Percentiles rank a stretch among this genome's conserved stretches.
These are phyloP conservation scores for Nymphalis c-album DNA, from an alignment of 2,888 invertebrate species.

Conservation along the genomic window DNA sequence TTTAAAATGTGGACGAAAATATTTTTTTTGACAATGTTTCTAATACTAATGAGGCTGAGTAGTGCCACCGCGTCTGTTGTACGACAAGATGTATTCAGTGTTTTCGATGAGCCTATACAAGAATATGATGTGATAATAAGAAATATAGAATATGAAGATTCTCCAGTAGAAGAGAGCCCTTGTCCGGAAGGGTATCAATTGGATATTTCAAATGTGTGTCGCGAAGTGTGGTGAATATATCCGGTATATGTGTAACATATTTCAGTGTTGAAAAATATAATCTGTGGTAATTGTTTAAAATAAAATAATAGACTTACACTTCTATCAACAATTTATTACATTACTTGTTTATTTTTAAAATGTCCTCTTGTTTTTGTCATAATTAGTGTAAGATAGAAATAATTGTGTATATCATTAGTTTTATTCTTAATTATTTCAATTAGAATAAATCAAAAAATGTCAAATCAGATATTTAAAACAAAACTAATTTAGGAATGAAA, in stretches of 20 bases:
- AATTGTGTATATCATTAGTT: no score
- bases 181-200: conserved; percentile 56
- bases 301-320: no score
- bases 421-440: no score
- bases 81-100: conserved; percentile 24
- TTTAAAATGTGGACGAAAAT: conserved; percentile 37
- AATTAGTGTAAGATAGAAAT: no score
- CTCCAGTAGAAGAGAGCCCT: conserved; percentile 46
- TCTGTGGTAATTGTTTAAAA: neutral
- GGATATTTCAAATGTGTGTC: conserved; percentile 57
- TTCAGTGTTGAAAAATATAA: neutral
- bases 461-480: neutral
- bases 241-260: neutral
- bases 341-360: no score
- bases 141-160: conserved; percentile 53
- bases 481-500: neutral
- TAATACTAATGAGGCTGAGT: conserved; percentile 15
- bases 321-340: no score
- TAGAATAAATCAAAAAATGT: neutral
- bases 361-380: no score
- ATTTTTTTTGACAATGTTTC: conserved; percentile 15
- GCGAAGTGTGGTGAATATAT: conserved; percentile 62
- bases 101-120: conserved; percentile 34
- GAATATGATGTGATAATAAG: conserved; percentile 47
- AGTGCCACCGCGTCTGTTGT: conserved; percentile 27